Evolutionary conservation across 92 coral and sea anemone genomes (phyloP).

Genomic region (Porites lobata): DNA sequence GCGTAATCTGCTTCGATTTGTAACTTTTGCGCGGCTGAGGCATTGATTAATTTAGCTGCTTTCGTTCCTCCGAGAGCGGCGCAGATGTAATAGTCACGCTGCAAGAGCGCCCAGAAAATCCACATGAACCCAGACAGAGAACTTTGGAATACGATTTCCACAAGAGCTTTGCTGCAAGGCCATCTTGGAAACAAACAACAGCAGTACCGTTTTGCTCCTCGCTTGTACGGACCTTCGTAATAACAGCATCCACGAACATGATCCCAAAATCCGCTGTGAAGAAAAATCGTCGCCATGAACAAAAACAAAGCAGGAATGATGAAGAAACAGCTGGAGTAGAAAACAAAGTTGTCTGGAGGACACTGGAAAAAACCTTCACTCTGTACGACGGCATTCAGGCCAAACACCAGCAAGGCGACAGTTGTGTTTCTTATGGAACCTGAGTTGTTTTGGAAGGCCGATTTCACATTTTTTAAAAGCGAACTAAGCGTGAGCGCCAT

Average conservation of each 20-base stretch:
- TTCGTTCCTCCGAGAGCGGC: constrained; percentile 72
- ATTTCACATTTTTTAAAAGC: constrained; percentile 74
- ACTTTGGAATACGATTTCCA: constrained; percentile 55
- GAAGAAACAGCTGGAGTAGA: constrained; percentile 77
- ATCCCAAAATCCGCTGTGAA: constrained; percentile 75
- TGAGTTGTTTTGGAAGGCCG: constrained; percentile 68
- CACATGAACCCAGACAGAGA: constrained; percentile 72
- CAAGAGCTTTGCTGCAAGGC: constrained; percentile 75
- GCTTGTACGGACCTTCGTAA: constrained; percentile 53
- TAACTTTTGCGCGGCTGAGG: constrained; percentile 53
- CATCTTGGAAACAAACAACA: constrained; percentile 83
- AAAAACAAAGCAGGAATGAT: constrained; percentile 71
- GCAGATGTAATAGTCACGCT: constrained; percentile 77
- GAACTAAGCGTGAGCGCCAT: constrained; percentile 77
- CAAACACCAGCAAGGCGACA: constrained; percentile 71
- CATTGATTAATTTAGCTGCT: constrained; percentile 62
- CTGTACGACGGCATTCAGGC: constrained; percentile 75
- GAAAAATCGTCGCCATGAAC: constrained; percentile 65
- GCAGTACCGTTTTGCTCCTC: constrained; percentile 55
- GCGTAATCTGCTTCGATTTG: constrained; percentile 69
- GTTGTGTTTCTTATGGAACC: constrained; percentile 71
- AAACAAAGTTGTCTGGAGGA: constrained; percentile 59
- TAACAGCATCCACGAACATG: constrained; percentile 78
- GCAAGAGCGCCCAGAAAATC: constrained; percentile 86
- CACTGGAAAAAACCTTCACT: constrained; percentile 76